Percentiles rank a stretch among this genome's conserved stretches.
Conservation (phyloP, 2,888 invertebrate genomes). For the Drosophila percnosoma region DNA sequence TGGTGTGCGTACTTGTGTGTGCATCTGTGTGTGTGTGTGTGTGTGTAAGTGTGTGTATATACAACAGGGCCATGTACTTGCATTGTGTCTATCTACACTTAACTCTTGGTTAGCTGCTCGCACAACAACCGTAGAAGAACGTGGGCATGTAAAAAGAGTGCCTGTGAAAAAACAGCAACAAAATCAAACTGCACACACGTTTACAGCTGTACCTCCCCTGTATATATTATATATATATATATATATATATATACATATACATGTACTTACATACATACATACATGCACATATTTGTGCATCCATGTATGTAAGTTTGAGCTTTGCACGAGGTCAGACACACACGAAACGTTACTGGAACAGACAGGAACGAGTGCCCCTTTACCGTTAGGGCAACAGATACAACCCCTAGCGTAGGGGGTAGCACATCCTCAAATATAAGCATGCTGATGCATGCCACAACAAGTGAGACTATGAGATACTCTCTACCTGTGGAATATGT, state of each 20-base stretch:
- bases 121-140: conserved; percentile 2
- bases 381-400: neutral
- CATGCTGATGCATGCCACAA: neutral
- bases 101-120: conserved; percentile 23
- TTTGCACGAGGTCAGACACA: conserved; percentile 44
- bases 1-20: neutral
- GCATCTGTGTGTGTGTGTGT: neutral
- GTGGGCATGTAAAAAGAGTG: conserved; percentile 16
- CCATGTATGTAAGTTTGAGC: conserved; percentile 17
- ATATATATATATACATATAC: neutral
- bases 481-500: neutral
- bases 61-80: conserved; percentile 26
- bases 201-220: neutral
- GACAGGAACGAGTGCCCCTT: conserved; percentile 8
- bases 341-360: conserved; percentile 35
- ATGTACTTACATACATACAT: neutral
- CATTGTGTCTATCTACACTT: conserved; percentile 22
- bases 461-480: neutral
- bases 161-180: conserved; percentile 15
- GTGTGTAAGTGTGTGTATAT: conserved; percentile 4
- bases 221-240: neutral
- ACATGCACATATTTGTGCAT: conserved; percentile 7
- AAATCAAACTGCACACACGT: neutral
- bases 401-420: neutral
- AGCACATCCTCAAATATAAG: neutral